These are phyloP conservation scores for Microcebus lehilahytsara DNA, from an alignment of 2,113 vertebrate genomes.

Conservation along the genomic window DNA sequence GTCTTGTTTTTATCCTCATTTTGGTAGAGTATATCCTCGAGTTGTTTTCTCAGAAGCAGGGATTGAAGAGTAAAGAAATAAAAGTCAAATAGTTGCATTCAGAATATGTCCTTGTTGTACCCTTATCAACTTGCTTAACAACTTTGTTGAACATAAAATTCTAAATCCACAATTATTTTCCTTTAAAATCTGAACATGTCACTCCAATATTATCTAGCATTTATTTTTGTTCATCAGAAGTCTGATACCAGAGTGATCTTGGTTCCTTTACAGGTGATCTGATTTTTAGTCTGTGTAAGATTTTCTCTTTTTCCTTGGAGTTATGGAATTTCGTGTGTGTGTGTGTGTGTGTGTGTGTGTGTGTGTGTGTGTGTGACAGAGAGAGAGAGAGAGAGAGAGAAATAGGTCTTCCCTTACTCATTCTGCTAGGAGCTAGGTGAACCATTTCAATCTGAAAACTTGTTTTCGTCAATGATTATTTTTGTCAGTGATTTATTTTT, in stretches of 20 bases:
- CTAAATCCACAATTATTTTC: background rate
- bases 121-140: background rate
- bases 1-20: background rate
- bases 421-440: background rate
- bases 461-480: background rate
- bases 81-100: background rate
- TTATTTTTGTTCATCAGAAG: background rate
- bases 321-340: background rate
- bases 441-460: background rate
- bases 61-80: background rate
- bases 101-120: background rate
- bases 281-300: background rate
- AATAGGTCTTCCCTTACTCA: background rate
- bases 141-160: background rate
- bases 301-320: slow-evolving; percentile 19
- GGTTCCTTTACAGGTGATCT: background rate
- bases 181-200: background rate
- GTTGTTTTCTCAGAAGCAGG: background rate
- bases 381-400: too few species aligned
- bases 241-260: background rate
- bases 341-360: background rate
- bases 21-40: background rate
- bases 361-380: background rate
- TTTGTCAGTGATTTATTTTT: background rate
- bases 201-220: background rate